Percentiles rank a stretch among this genome's conserved stretches.
phyloP scores from a whole-genome alignment of 2,888 invertebrate species.

The Drosophila tanythrix region DNA sequence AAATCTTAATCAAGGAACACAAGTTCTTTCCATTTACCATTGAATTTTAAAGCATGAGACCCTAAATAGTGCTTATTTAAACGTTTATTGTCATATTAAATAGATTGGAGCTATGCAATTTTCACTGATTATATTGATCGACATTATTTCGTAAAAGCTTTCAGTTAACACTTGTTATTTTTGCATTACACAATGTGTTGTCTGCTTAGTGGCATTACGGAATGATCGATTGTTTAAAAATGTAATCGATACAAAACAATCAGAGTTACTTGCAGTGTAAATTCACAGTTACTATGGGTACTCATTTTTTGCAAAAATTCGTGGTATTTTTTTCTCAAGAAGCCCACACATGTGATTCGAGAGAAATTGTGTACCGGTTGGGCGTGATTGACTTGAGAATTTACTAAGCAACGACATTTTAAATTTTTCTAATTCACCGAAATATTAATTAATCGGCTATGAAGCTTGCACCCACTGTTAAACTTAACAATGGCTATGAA shows the following conservation, averaged over 20 bases:
- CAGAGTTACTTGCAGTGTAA: background rate
- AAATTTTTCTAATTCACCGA: background rate
- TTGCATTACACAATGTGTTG: background rate
- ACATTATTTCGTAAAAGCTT: background rate
- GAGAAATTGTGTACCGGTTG: background rate
- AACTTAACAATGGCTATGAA: conserved; percentile 86
- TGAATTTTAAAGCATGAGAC: background rate
- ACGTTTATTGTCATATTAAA: too few relatives aligned
- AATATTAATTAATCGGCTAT: conserved; percentile 28
- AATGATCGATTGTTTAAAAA: background rate
- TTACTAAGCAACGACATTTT: background rate
- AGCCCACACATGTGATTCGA: background rate
- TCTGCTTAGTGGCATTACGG: background rate
- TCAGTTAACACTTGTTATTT: background rate
- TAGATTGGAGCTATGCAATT: too few relatives aligned
- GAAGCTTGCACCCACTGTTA: conserved; percentile 83
- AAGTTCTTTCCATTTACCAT: background rate
- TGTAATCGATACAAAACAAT: background rate
- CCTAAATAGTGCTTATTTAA: background rate
- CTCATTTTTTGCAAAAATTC: background rate
- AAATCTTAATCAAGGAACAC: background rate
- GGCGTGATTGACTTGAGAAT: background rate
- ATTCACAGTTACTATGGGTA: background rate
- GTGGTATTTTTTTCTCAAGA: background rate
- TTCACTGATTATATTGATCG: background rate